These are phyloP conservation scores for Eciton burchellii DNA, from an alignment of 1,140 invertebrate genomes.

Conservation along the genomic window DNA sequence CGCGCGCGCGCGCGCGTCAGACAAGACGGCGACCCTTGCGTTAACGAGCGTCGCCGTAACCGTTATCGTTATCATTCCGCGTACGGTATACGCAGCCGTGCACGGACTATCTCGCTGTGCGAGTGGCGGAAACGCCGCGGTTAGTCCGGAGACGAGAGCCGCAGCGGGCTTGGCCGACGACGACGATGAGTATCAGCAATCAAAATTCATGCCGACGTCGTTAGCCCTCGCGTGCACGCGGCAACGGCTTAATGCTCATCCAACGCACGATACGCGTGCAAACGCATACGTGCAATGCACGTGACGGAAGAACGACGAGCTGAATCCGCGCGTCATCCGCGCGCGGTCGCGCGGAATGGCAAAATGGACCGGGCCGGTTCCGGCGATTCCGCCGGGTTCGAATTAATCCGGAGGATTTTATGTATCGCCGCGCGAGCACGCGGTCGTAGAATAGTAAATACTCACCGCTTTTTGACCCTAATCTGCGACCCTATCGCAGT, in stretches of 20 bases:
- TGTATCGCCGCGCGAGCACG: no score
- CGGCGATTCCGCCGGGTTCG: no score
- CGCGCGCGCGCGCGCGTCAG: no score
- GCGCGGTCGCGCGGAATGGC: background rate
- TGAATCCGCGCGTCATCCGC: constrained; percentile 17
- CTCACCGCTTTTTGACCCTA: no score
- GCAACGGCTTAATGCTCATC: constrained; percentile 38
- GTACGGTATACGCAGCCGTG: constrained; percentile 12
- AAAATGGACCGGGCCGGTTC: background rate
- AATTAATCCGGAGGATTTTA: no score
- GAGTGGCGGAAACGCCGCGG: constrained; percentile 56
- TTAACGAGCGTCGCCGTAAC: constrained; percentile 68
- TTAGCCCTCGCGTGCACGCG: constrained; percentile 70
- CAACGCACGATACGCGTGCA: constrained; percentile 10
- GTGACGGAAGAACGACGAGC: constrained; percentile 42
- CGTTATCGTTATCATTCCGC: constrained; percentile 72
- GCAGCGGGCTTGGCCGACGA: constrained; percentile 12
- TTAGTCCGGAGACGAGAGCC: constrained; percentile 46
- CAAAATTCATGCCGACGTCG: constrained; percentile 78
- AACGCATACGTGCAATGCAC: constrained; percentile 26
- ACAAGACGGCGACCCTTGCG: constrained; percentile 72
- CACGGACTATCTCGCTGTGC: constrained; percentile 66
- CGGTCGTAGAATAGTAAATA: no score
- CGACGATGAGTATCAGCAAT: constrained; percentile 74
- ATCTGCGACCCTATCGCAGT: no score